Evolutionary conservation across 1,140 invertebrate genomes (phyloP), one percentile per base, ranked within the genome.

Genomic region (Colletes gigas): DNA sequence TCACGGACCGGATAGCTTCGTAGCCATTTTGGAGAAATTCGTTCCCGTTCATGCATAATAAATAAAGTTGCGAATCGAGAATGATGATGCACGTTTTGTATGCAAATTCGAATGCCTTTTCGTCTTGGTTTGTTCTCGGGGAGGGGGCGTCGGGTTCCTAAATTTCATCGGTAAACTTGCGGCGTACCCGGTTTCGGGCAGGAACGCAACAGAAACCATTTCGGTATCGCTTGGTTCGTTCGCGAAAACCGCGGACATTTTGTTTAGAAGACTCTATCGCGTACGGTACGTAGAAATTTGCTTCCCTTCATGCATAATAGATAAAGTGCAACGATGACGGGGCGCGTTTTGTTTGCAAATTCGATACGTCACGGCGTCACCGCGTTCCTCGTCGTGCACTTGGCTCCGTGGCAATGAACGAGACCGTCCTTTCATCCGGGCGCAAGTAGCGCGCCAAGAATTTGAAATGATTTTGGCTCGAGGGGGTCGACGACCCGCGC

Each of bases 381-480:
- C 19, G 39, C 44, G 50, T 47, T 12, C 50, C 8, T 0, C 3
- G 75, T 7, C 52, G 69, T 66, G 62, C 72, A 74, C 50, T 80
- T 67, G 69, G 71, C 59, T 39, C 39, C 73, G 73, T 73, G 78
- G 65, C 71, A 76, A 81, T 75, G 63, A 76, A 76, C 70, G 52
- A 72, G 70, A 66, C 52, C 47, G 65, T 15, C 30, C 30, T 39
- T 17, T 44, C 65, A 44, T 59, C 54, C 54, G 19, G 71, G 63
- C 72, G 63, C 63, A 52, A 68, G 68, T 80, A 70, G 52, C 79
- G 66, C 79, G 80, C 74, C 47, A 67, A 82, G 80, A 82, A 82
- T 82, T 82, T 82, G 44, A 78, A 82, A 82, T 78, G 80, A 78
- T 82, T 82, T 82, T 55, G 80, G 80, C 67, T 30, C 66, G 30